A percentile compares a stretch with the other conserved stretches of the same genome.
phyloP scores from a whole-genome alignment of 2,113 vertebrate genomes.

The Otocyon megalotis region DNA sequence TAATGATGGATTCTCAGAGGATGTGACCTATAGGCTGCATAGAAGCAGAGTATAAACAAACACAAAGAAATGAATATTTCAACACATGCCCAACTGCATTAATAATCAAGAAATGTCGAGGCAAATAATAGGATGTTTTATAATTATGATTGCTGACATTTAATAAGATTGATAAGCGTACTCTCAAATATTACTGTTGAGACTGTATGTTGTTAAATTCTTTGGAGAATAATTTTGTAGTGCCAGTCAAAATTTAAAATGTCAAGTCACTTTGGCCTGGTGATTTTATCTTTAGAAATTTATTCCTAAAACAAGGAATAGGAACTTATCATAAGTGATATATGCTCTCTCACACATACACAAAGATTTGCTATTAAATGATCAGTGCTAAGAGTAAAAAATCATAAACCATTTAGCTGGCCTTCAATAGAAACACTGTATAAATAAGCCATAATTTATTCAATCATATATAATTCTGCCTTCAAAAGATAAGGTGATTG shows the following conservation, averaged over 20 bases:
- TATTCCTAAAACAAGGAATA: not conserved
- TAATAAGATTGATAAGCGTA: not conserved
- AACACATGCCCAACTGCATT: not conserved
- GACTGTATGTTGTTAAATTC: not conserved
- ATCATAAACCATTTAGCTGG: not conserved
- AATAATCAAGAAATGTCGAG: not conserved
- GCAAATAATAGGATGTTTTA: not conserved
- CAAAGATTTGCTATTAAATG: not conserved
- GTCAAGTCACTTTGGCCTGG: not conserved
- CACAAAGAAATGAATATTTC: not conserved
- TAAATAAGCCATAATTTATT: not conserved
- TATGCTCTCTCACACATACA: not conserved
- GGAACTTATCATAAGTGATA: not conserved
- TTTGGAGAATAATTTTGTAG: not conserved
- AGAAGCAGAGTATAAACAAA: not conserved
- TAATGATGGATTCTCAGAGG: not conserved
- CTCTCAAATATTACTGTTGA: not conserved
- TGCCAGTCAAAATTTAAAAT: constrained; percentile 10
- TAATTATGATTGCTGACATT: not conserved
- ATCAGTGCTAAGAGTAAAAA: not conserved
- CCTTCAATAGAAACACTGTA: not conserved
- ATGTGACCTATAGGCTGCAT: not conserved
- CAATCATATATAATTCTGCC: not conserved
- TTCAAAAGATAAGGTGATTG: not conserved
- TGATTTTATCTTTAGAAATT: not conserved